phyloP scores from a whole-genome alignment of 2,113 vertebrate species.

The Hepsetus odoe region DNA sequence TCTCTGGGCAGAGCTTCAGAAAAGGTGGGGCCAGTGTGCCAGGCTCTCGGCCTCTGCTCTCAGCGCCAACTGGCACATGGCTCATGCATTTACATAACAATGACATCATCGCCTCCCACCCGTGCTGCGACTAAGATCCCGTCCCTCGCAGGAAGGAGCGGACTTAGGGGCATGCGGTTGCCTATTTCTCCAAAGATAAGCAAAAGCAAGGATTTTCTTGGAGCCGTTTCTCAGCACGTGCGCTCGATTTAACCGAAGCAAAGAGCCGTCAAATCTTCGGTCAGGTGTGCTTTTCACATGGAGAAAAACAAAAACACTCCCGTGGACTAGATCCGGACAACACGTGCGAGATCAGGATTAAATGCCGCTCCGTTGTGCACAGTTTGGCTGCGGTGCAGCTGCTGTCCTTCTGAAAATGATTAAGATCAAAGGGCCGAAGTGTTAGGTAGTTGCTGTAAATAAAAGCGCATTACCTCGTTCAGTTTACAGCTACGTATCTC shows the following conservation, averaged over 20 bases:
- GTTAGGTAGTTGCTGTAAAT: background rate
- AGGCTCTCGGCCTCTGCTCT: constrained; percentile 24
- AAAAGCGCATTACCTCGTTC: background rate
- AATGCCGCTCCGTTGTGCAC: background rate
- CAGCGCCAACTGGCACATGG: constrained; percentile 69
- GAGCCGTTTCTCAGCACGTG: background rate
- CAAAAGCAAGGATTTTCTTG: background rate
- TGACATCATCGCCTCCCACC: constrained; percentile 71
- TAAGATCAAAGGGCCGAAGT: background rate
- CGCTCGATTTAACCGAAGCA: background rate
- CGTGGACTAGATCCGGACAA: background rate
- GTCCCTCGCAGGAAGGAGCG: background rate
- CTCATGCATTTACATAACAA: constrained; percentile 73
- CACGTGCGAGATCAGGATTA: background rate
- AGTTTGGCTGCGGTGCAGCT: background rate
- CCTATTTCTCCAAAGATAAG: constrained; percentile 7
- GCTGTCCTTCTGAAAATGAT: background rate
- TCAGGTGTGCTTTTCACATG: constrained; percentile 9
- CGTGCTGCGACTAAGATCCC: constrained; percentile 27
- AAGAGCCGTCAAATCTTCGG: background rate
- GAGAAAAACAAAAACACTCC: constrained; percentile 1
- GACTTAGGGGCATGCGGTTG: background rate
- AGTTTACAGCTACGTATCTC: background rate
- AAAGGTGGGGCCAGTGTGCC: constrained; percentile 54
- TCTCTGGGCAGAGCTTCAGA: constrained; percentile 42